Percentiles rank a stretch among this genome's conserved stretches.
Conservation (phyloP, 2,888 invertebrate genomes). For the Leucophora obtusa region DNA sequence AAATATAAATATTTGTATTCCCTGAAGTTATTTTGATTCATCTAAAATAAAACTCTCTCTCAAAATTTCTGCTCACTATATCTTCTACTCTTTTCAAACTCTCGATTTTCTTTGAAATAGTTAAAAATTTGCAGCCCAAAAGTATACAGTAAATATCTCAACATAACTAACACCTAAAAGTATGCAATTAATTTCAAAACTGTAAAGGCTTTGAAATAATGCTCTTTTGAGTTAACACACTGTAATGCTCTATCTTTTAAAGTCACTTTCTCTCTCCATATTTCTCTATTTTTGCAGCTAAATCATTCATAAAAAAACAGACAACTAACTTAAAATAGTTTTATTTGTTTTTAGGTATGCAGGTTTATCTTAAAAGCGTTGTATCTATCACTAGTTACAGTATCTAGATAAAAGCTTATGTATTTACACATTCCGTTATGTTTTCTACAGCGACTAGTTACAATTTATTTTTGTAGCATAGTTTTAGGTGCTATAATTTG, state of each 20-base stretch:
- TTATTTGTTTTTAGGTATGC: neutral
- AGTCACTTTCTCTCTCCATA: neutral
- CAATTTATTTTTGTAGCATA: neutral
- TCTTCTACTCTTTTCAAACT: neutral
- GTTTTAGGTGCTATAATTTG: slow-evolving; percentile 59
- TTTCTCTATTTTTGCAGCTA: neutral
- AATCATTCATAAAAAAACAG: neutral
- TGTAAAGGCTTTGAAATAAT: neutral
- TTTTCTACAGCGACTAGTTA: no score
- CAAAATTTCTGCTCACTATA: neutral
- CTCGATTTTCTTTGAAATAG: neutral
- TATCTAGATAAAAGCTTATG: slow-evolving; percentile 19
- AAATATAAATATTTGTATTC: neutral
- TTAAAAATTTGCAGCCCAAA: slow-evolving; percentile 11
- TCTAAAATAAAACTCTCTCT: neutral
- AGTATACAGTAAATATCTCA: slow-evolving; percentile 20
- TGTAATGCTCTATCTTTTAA: neutral
- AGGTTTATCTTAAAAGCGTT: neutral
- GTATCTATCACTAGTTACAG: neutral
- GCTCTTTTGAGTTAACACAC: neutral
- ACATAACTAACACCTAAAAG: slow-evolving; percentile 39
- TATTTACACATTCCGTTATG: neutral
- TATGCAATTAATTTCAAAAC: slow-evolving; percentile 49
- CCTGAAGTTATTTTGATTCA: neutral
- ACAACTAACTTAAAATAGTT: no score